Base-by-base conservation (phyloP, 2,888 invertebrate genomes). In the Cosmia pyralina region DNA sequence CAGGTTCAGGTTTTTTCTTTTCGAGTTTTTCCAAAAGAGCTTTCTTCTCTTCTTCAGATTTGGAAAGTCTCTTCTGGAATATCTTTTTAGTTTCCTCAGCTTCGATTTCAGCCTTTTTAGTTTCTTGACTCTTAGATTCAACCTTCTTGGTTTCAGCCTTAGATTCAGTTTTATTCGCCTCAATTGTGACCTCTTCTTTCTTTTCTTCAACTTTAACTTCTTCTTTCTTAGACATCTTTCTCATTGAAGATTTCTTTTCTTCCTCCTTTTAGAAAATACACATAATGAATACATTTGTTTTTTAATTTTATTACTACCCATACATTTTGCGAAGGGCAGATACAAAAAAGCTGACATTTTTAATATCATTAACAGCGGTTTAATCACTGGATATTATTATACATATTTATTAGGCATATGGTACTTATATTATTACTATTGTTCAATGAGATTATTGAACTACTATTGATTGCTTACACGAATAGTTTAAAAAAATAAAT, bases 31-130 rank as follows among this genome's bases (percentile, higher is more conserved):
- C 96, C 28, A 96, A 92, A 82, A 96, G 94, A 72, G 94, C 92
- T 75, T 94, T 96, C 90, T 96, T 96, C 87, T 96, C 95, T 88
- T 95, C 95, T 86, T 96, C 96, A 64, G 96, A 95, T 83, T 96
- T 96, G 28, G 94, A 92, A 22, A 95, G 94, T 91, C 96, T 95
- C 90, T 94, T 95, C 89, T 96, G 94, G 53, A 95, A 87, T 69
- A 94, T 87, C 81, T 93, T 95, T 83, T 94, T 96, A 46, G 96
- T 94, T 88, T 96, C 97, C 86, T 96, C 96, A 44, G 94, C 92
- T 87, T 95, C 94, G 80, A 93, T 88, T 81, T 95, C 93, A 80
- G 93, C 90, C 72, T 92, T 92, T 84, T 93, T 91, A 1, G 85
- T 85, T 78, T 92, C 91, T 71, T 92, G 89, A 75, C 95, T 90